Evolutionary conservation across 2,888 invertebrate species (phyloP).

Genomic region (Dioctria linearis): DNA sequence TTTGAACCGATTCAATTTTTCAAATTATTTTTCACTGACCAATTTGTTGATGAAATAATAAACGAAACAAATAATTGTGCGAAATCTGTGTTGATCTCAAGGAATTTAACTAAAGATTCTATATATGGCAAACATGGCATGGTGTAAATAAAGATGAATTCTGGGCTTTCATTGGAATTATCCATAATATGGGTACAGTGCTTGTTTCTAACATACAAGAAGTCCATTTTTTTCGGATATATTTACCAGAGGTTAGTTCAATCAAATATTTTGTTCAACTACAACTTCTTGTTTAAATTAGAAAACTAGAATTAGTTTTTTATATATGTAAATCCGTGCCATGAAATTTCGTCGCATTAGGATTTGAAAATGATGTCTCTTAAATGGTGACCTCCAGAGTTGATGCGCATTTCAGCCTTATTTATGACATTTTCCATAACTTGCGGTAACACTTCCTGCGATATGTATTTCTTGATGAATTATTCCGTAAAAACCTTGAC

Average conservation of each 20-base stretch:
- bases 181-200: not conserved
- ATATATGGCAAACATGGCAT: slow-evolving; percentile 17
- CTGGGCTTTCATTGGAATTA: slow-evolving; percentile 18
- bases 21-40: slow-evolving; percentile 16
- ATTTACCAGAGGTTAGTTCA: slow-evolving; percentile 30
- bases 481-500: not conserved
- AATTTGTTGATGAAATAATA: slow-evolving; percentile 6
- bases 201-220: slow-evolving; percentile 16
- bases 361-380: too few relatives aligned
- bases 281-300: too few relatives aligned
- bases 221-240: not conserved
- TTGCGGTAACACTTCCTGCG: too few relatives aligned
- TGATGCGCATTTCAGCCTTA: too few relatives aligned
- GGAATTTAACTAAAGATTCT: not conserved
- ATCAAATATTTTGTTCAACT: slow-evolving; percentile 34
- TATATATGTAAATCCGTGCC: too few relatives aligned
- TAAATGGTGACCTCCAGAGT: too few relatives aligned
- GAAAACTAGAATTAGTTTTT: too few relatives aligned
- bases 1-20: not conserved
- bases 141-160: not conserved
- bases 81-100: not conserved
- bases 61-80: slow-evolving; percentile 19
- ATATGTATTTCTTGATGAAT: slow-evolving; percentile 14
- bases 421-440: too few relatives aligned
- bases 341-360: too few relatives aligned